These are phyloP conservation scores for Pseudachorutes palmiensis DNA, from an alignment of 1,140 invertebrate species.

Conservation along the genomic window DNA sequence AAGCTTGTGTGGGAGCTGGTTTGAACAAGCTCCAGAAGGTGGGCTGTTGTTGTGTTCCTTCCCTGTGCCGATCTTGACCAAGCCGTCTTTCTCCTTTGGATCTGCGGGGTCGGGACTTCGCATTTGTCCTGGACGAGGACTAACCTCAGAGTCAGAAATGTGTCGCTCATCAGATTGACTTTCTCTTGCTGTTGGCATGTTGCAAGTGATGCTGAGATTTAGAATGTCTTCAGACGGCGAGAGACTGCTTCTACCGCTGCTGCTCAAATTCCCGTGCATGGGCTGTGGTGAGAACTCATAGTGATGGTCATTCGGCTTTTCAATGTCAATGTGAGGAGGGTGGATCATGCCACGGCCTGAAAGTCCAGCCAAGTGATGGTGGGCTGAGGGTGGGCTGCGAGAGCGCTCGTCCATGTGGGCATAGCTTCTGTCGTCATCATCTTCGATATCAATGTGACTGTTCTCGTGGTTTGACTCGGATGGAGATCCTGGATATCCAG, in stretches of 20 bases:
- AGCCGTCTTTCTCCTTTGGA: slow-evolving; percentile 42
- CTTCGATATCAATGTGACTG: neutral
- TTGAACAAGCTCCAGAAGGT: slow-evolving; percentile 40
- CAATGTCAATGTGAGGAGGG: slow-evolving; percentile 30
- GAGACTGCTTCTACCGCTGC: slow-evolving; percentile 27
- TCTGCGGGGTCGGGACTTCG: slow-evolving; percentile 16
- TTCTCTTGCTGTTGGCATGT: neutral
- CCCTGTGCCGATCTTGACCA: too few relatives aligned
- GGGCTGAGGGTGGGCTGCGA: slow-evolving; percentile 24
- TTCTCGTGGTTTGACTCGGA: neutral
- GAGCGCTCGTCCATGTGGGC: slow-evolving; percentile 26
- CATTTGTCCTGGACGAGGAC: slow-evolving; percentile 58
- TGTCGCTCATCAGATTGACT: slow-evolving; percentile 25
- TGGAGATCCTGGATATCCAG: neutral
- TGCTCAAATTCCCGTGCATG: slow-evolving; percentile 29
- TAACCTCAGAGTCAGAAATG: slow-evolving; percentile 44
- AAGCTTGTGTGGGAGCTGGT: slow-evolving; percentile 74
- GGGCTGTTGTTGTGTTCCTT: too few relatives aligned
- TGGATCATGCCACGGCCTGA: too few relatives aligned
- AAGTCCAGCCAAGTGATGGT: slow-evolving; percentile 18
- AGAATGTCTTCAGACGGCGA: slow-evolving; percentile 38
- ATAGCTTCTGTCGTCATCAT: neutral
- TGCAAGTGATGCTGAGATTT: slow-evolving; percentile 43
- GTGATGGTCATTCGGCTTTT: slow-evolving; percentile 29
- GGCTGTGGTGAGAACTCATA: slow-evolving; percentile 29